phyloP scores from a whole-genome alignment of 1,140 invertebrate species.

The Nilaparvata lugens region DNA sequence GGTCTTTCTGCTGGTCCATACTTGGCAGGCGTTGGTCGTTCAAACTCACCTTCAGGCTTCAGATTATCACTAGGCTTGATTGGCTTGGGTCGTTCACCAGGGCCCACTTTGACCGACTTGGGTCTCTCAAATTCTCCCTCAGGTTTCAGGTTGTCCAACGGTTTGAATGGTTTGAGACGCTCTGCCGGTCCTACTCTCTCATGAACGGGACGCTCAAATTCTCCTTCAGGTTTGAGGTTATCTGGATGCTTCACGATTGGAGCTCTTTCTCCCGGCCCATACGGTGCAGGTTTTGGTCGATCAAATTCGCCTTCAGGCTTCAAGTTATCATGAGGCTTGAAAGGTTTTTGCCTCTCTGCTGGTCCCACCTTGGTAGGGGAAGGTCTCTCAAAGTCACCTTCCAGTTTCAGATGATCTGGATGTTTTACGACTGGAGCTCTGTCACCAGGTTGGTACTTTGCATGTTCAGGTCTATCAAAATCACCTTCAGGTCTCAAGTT shows the following conservation, averaged over 20 bases:
- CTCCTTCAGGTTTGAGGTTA: constrained; percentile 48
- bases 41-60: constrained; percentile 43
- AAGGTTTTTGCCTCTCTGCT: constrained; percentile 34
- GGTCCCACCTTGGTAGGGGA: constrained; percentile 22
- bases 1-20: constrained; percentile 33
- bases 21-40: constrained; percentile 28
- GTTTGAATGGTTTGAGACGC: constrained; percentile 32
- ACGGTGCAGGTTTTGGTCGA: constrained; percentile 30
- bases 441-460: constrained; percentile 31
- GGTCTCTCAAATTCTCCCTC: constrained; percentile 43
- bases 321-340: constrained; percentile 36
- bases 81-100: constrained; percentile 34
- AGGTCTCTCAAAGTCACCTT: constrained; percentile 37
- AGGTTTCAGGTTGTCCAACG: constrained; percentile 36
- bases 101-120: constrained; percentile 34
- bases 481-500: constrained; percentile 39
- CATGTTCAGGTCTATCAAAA: constrained; percentile 29
- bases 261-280: constrained; percentile 40
- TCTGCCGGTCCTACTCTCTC: constrained; percentile 34
- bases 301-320: constrained; percentile 43
- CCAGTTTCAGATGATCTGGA: constrained; percentile 37
- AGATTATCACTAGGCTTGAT: constrained; percentile 36
- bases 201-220: constrained; percentile 33
- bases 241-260: constrained; percentile 38
- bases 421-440: constrained; percentile 32